Base-by-base conservation (phyloP, 2,797 vertebrate species). In the Phoeniculus purpureus region DNA sequence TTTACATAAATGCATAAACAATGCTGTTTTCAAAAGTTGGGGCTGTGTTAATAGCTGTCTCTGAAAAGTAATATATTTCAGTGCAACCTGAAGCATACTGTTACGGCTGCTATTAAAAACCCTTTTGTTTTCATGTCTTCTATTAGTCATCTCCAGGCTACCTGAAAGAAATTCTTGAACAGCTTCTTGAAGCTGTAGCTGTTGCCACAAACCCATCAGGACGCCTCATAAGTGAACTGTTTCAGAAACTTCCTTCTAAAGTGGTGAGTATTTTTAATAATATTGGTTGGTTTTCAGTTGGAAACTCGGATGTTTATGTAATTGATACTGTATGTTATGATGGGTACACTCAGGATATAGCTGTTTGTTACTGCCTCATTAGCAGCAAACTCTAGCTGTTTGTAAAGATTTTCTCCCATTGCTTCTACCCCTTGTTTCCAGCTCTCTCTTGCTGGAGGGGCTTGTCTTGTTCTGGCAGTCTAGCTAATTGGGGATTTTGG, bases 181-280 rank as follows among this genome's bases (percentile, higher is more conserved):
- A 99, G 97, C 98, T 99, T 70, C 98, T 99, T 15, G 99, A 99
- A 95, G 97, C 99, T 50, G 96, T 99, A 94, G 98, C 98, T 95
- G 98, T 98, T 71, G 98, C 98, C 94, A 98, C 98, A 50, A 99
- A 99, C 95, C 98, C 99, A 16, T 98, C 98, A 26, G 99, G 99
- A 60, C 98, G 96, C 40, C 97, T 99, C 65, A 98, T 99, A 95
- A 99, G 99, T 66, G 99, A 99, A 92, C 98, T 99, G 75, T 99
- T 99, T 96, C 99, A 99, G 98, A 99, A 99, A 89, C 98, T 99
- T 96, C 99, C 99, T 84, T 99, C 99, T 85, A 99, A 99, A 98
- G 98, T 99, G 98, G 99, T 99, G 97, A 80, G 96, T 97, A n/a
- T 90, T 85, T 43, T 17, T 25, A 48, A 5, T 66, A 56, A 64